Evolutionary conservation across 2,113 vertebrate genomes (phyloP), one percentile per base, ranked within the genome.

Genomic region (Aphelocoma coerulescens): DNA sequence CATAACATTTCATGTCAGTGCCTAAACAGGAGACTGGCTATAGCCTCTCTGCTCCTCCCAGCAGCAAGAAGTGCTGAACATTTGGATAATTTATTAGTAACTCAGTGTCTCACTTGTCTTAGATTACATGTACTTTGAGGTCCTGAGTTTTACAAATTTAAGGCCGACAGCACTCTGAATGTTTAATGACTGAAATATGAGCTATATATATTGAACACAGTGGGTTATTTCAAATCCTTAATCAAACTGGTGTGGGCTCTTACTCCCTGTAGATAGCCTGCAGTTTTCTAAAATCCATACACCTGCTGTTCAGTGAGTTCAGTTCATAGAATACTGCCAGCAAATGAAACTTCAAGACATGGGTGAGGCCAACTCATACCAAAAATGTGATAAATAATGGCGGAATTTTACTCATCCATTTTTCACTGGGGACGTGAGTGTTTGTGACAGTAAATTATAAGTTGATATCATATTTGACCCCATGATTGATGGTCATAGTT

Each of bases 1-100:
- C 2, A 12, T 5, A 62, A 22, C 10, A 6, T 63, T 51, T 51
- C 2, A 0, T 46, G 7, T 13, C 46, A 58, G 13, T 41, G 26
- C 21, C 65, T 27, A 23, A 39, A 3, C 13, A 41, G 6, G 57
- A 82, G 10, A 12, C 16, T 54, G 46, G 9, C 4, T 13, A 11
- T 6, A 68, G 23, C 21, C 37, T 23, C 16, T 65, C 46, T 58
- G 20, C 8, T 71, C 28, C 15, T 79, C 13, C 10, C 2, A 2
- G 20, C 12, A 43, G 30, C 27, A 66, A 85, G 46, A 1, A 49
- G 66, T 54, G 19, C 6, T 37, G 43, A 51, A 63, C 1, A 37
- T 44, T 23, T 22, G 39, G 33, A 23, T 16, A 30, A 26, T 57
- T 62, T 51, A 44, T 46, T 67, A 58, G 43, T 49, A 44, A 66